Evolutionary conservation across 2,888 invertebrate genomes (phyloP).

Genomic region (Tortrix viridana): DNA sequence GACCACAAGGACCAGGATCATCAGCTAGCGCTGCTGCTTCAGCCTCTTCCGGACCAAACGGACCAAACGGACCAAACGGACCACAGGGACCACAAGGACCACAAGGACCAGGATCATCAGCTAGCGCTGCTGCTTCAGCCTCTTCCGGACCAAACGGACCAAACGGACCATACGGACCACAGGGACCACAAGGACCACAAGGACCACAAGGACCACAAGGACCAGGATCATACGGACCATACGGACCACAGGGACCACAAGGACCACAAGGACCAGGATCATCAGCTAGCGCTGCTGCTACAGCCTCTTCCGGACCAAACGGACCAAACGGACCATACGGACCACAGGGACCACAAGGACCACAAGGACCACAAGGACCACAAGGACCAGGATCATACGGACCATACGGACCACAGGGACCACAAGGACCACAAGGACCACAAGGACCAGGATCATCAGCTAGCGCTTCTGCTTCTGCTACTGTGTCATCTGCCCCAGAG

Average conservation of each 20-base stretch:
- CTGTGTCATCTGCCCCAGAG: constrained; percentile 7
- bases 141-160: constrained; percentile 30
- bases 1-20: constrained; percentile 14
- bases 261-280: constrained; percentile 27
- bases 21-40: not conserved
- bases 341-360: constrained; percentile 17
- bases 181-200: constrained; percentile 6
- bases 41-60: not conserved
- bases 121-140: too few relatives aligned
- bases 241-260: not conserved
- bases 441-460: constrained; percentile 6
- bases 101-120: constrained; percentile 15
- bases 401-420: too few relatives aligned
- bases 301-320: constrained; percentile 18
- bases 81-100: constrained; percentile 4
- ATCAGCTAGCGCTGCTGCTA: constrained; percentile 32
- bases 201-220: constrained; percentile 12
- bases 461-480: not conserved
- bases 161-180: constrained; percentile 14
- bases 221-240: constrained; percentile 1
- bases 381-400: constrained; percentile 14
- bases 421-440: not conserved
- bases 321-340: constrained; percentile 15
- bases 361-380: constrained; percentile 14
- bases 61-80: constrained; percentile 11